A percentile compares a stretch with the other conserved stretches of the same genome.
phyloP scores from a whole-genome alignment of 2,797 vertebrate genomes.

The Eurystomus glaucurus region DNA sequence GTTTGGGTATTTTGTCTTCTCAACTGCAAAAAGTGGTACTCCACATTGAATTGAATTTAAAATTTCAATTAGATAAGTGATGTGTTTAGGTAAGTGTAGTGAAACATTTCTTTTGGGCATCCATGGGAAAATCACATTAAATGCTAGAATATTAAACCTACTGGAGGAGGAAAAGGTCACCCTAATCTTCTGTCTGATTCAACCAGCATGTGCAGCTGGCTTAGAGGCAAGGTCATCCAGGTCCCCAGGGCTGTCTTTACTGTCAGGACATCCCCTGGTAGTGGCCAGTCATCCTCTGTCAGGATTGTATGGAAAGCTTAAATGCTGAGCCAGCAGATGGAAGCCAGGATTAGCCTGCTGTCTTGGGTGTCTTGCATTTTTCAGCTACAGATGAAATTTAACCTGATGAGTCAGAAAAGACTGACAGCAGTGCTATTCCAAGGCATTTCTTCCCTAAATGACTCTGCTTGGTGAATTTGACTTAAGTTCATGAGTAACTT shows the following conservation, averaged over 20 bases:
- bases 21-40: background rate
- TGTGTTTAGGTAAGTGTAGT: background rate
- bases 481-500: background rate
- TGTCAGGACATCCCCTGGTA: background rate
- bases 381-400: background rate
- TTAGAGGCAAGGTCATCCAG: background rate
- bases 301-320: background rate
- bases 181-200: background rate
- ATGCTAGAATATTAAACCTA: background rate
- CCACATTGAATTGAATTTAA: background rate
- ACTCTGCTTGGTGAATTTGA: background rate
- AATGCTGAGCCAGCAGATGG: background rate
- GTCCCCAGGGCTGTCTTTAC: background rate
- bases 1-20: background rate
- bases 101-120: background rate
- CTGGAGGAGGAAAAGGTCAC: background rate
- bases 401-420: background rate
- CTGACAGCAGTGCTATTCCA: background rate
- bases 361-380: background rate
- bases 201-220: background rate
- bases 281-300: background rate
- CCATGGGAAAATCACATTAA: background rate
- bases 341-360: background rate
- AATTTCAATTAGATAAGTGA: background rate
- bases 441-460: background rate